phyloP scores from a whole-genome alignment of 1,140 invertebrate species.

The Luehdorfia chinensis region DNA sequence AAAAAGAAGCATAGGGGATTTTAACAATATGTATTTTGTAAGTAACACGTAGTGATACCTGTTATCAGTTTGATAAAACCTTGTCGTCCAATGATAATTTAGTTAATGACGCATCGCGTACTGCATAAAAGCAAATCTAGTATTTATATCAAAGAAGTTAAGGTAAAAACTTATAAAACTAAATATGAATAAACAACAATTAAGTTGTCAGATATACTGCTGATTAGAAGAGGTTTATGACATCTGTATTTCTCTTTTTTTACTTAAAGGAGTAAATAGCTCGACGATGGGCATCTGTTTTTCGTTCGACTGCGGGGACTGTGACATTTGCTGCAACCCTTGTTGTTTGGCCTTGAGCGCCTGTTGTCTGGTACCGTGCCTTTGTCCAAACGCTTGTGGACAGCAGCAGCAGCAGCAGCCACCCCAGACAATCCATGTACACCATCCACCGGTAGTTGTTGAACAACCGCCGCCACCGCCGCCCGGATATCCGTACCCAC shows the following conservation, averaged over 20 bases:
- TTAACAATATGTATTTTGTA: too few species aligned
- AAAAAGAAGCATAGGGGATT: too few species aligned
- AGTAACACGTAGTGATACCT: slow-evolving; percentile 2
- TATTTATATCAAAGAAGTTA: slow-evolving; percentile 9
- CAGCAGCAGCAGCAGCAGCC: slow-evolving; percentile 53
- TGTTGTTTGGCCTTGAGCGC: slow-evolving; percentile 63
- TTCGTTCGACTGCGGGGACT: slow-evolving; percentile 66
- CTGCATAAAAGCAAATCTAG: background rate
- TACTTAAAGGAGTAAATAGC: slow-evolving; percentile 42
- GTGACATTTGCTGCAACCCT: slow-evolving; percentile 53
- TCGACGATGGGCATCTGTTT: slow-evolving; percentile 58
- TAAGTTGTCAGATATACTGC: slow-evolving; percentile 20
- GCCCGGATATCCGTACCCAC: slow-evolving; percentile 45
- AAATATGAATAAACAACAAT: slow-evolving; percentile 7
- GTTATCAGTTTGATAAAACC: slow-evolving; percentile 9
- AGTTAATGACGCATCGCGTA: background rate
- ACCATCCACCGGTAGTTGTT: slow-evolving; percentile 45
- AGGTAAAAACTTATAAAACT: slow-evolving; percentile 6
- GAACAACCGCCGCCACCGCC: slow-evolving; percentile 52
- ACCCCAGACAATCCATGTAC: slow-evolving; percentile 47
- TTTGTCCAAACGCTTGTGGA: slow-evolving; percentile 64
- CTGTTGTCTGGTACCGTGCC: slow-evolving; percentile 58
- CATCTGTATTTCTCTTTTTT: slow-evolving; percentile 31
- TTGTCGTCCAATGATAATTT: slow-evolving; percentile 3
- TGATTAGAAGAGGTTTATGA: slow-evolving; percentile 24